Percentiles rank a stretch among this genome's conserved stretches.
phyloP scores from a whole-genome alignment of 2,113 vertebrate genomes.

The Fukomys damarensis region DNA sequence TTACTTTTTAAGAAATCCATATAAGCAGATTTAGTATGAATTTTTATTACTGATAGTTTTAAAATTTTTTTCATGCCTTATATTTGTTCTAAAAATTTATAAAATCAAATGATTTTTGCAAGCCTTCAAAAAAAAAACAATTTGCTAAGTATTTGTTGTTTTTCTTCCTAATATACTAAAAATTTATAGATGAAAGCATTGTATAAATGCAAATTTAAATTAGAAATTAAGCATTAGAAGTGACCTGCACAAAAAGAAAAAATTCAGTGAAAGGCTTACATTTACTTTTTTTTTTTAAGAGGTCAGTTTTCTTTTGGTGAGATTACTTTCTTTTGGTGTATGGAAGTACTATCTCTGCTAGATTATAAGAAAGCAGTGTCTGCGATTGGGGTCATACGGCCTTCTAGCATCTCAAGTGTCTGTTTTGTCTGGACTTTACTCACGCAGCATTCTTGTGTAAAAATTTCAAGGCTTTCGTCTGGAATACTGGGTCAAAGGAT shows the following conservation, averaged over 20 bases:
- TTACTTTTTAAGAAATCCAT: constrained; percentile 86
- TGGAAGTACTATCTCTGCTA: constrained; percentile 81
- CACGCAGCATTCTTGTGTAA: constrained; percentile 87
- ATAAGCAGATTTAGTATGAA: constrained; percentile 73
- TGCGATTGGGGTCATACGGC: constrained; percentile 84
- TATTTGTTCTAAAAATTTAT: constrained; percentile 85
- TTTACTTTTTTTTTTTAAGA: constrained; percentile 62
- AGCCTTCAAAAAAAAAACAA: constrained; percentile 69
- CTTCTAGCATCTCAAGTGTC: constrained; percentile 91
- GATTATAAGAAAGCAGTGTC: constrained; percentile 82
- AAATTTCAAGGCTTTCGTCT: constrained; percentile 90
- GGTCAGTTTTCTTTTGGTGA: constrained; percentile 76
- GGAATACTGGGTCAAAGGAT: constrained; percentile 92
- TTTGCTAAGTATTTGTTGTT: constrained; percentile 18
- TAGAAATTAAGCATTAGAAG: constrained; percentile 28
- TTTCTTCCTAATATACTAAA: constrained; percentile 18
- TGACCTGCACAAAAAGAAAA: constrained; percentile 62
- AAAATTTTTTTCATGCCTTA: constrained; percentile 84
- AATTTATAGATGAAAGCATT: constrained; percentile 42
- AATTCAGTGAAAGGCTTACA: constrained; percentile 54
- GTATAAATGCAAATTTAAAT: constrained; percentile 38
- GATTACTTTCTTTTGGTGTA: constrained; percentile 76
- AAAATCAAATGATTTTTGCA: constrained; percentile 84
- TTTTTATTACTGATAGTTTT: constrained; percentile 59
- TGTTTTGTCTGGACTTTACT: constrained; percentile 94